Evolutionary conservation across 1,140 invertebrate species (phyloP).

Genomic region (Rhizoglyphus robini): DNA sequence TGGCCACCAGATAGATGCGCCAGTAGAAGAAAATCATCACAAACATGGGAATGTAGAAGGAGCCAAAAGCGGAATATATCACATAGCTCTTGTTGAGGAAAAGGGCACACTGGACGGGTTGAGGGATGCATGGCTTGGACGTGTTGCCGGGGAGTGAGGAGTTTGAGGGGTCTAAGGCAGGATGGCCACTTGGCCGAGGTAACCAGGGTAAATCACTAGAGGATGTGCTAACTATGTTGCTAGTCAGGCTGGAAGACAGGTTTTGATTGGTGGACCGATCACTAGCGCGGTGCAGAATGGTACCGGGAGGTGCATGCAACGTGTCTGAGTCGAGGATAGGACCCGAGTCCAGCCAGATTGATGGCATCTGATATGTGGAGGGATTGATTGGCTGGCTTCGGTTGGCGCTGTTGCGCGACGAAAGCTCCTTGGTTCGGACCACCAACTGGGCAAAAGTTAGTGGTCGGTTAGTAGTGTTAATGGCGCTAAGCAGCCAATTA

Average conservation of each 20-base stretch:
- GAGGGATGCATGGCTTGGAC: not conserved
- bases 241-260: too few relatives aligned
- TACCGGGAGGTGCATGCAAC: too few relatives aligned
- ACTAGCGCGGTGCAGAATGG: too few relatives aligned
- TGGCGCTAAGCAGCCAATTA: not conserved
- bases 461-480: not conserved
- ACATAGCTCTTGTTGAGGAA: constrained; percentile 71
- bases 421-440: not conserved
- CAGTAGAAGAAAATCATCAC: constrained; percentile 95
- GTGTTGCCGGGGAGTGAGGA: not conserved
- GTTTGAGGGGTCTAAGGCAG: not conserved
- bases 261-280: too few relatives aligned
- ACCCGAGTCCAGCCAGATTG: too few relatives aligned
- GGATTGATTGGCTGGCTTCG: not conserved
- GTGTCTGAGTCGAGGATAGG: too few relatives aligned
- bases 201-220: not conserved
- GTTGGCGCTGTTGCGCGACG: not conserved
- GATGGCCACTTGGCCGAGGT: too few relatives aligned
- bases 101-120: constrained; percentile 50
- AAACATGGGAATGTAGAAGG: constrained; percentile 89
- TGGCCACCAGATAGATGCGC: constrained; percentile 80
- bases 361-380: not conserved
- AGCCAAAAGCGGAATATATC: constrained; percentile 75
- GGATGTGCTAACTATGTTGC: not conserved
- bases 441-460: not conserved